Conservation (phyloP, 2,888 invertebrate species). For the Branchellion lobata region DNA sequence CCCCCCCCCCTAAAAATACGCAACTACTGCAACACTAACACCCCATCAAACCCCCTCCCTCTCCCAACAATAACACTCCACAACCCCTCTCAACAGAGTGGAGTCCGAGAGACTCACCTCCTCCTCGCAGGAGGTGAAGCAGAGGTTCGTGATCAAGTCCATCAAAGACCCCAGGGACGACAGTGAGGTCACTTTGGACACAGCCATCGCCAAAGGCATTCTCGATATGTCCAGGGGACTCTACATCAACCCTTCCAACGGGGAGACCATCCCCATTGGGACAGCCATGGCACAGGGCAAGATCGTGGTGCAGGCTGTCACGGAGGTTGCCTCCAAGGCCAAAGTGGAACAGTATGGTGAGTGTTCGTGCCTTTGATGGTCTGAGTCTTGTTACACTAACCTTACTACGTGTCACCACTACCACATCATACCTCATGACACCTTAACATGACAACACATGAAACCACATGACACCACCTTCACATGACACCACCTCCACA, state of each 20-base stretch:
- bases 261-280: slow-evolving; percentile 5
- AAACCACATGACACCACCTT: no score
- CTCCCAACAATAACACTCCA: no score
- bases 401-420: no score
- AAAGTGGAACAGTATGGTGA: slow-evolving; percentile 36
- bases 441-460: no score
- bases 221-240: slow-evolving; percentile 36
- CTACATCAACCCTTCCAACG: slow-evolving; percentile 34
- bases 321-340: slow-evolving; percentile 16
- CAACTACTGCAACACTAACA: no score
- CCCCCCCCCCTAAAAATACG: no score
- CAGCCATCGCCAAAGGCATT: slow-evolving; percentile 25
- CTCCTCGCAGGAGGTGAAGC: slow-evolving; percentile 38
- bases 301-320: slow-evolving; percentile 24
- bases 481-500: no score
- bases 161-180: slow-evolving; percentile 31
- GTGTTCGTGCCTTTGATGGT: background rate
- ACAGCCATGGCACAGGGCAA: slow-evolving; percentile 30
- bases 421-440: no score
- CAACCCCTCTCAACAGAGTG: background rate
- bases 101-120: slow-evolving; percentile 38
- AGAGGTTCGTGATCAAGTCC: slow-evolving; percentile 35
- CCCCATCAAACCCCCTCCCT: no score
- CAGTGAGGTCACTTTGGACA: slow-evolving; percentile 32
- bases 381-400: no score